Evolutionary conservation across 2,888 invertebrate species (phyloP).

Genomic region (Ormyrus rosae): DNA sequence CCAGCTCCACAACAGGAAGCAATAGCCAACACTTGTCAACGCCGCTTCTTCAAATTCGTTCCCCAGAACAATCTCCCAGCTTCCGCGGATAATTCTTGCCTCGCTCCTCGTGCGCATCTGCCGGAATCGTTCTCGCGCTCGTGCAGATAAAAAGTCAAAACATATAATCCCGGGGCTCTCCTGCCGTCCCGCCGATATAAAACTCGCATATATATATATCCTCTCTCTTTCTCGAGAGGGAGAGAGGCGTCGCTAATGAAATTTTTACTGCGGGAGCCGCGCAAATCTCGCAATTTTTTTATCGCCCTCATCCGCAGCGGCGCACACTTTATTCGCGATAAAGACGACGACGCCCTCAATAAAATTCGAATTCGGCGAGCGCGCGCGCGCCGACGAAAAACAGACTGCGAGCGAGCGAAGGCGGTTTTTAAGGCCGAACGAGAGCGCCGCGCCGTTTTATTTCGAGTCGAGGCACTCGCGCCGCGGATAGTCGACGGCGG

Average conservation of each 20-base stretch:
- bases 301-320: slow-evolving; percentile 40
- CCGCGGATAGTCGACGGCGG: too few relatives aligned
- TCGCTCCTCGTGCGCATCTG: too few relatives aligned
- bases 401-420: slow-evolving; percentile 1
- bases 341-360: slow-evolving; percentile 39
- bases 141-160: neutral
- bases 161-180: neutral
- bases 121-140: neutral
- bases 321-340: slow-evolving; percentile 47
- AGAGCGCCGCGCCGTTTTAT: neutral
- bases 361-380: slow-evolving; percentile 34
- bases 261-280: slow-evolving; percentile 43
- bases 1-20: too few relatives aligned
- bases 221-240: neutral
- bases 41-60: too few relatives aligned
- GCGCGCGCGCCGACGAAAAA: neutral
- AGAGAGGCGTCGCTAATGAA: slow-evolving; percentile 37
- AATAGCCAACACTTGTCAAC: too few relatives aligned
- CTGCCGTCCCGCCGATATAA: neutral
- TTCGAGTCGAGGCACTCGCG: too few relatives aligned
- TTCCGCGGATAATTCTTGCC: too few relatives aligned
- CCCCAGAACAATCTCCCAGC: too few relatives aligned
- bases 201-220: neutral
- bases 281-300: slow-evolving; percentile 44
- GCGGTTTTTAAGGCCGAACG: neutral